A percentile compares a stretch with the other conserved stretches of the same genome.
These are phyloP conservation scores for Drosophila kepulauana DNA, from an alignment of 1,140 invertebrate species.

Conservation along the genomic window DNA sequence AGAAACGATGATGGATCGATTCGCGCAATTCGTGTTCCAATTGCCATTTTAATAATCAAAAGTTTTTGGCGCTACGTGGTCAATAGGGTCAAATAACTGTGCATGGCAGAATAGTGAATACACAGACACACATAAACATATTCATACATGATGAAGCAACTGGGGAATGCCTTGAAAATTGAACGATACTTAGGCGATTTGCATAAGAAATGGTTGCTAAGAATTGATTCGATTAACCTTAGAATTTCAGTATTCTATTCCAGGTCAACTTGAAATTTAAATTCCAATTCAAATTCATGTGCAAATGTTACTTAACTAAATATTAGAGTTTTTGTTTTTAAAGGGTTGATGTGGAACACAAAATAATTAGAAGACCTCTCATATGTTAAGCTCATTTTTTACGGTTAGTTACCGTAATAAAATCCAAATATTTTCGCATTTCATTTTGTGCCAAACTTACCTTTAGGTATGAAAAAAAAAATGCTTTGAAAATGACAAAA, in stretches of 20 bases:
- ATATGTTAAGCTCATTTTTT: not conserved
- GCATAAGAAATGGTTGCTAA: constrained; percentile 14
- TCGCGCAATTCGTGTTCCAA: constrained; percentile 34
- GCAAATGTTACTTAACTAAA: not conserved
- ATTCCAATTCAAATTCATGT: not conserved
- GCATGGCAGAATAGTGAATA: constrained; percentile 1
- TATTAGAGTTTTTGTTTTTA: not conserved
- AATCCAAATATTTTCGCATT: not conserved
- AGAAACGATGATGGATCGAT: constrained; percentile 39
- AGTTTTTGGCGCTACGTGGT: constrained; percentile 31
- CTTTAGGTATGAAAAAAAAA: not conserved
- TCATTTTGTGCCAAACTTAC: not conserved
- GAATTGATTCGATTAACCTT: constrained; percentile 15
- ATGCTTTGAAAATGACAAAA: constrained; percentile 12
- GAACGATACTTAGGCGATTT: constrained; percentile 15
- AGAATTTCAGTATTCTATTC: not conserved
- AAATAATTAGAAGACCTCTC: no score
- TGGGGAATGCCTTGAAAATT: constrained; percentile 15
- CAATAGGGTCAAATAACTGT: constrained; percentile 53
- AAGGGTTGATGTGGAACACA: no score
- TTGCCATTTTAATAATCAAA: constrained; percentile 45
- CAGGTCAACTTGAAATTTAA: not conserved
- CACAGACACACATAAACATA: not conserved
- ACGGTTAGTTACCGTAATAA: no score
- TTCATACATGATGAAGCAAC: constrained; percentile 8